Evolutionary conservation across 2,797 vertebrate species (phyloP).

Genomic region (Hydrolagus colliei): DNA sequence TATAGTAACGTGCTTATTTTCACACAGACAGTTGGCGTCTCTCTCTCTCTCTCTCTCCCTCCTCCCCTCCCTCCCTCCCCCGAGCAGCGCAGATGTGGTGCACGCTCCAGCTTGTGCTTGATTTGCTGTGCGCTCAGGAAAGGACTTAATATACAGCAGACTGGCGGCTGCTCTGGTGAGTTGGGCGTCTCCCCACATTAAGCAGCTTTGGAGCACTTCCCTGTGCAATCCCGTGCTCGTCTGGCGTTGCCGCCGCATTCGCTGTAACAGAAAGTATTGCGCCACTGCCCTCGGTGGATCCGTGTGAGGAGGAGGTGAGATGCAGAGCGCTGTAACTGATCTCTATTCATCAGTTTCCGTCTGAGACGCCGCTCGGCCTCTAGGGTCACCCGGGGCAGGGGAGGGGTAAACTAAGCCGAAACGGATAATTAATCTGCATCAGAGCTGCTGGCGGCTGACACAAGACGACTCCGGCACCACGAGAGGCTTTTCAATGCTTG

Average conservation of each 20-base stretch:
- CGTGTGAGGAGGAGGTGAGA: slow-evolving; percentile 27
- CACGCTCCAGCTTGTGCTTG: no score
- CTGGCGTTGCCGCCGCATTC: background rate
- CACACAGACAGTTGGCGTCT: background rate
- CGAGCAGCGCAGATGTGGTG: background rate
- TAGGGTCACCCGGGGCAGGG: slow-evolving; percentile 26
- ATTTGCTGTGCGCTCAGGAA: background rate
- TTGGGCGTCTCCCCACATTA: background rate
- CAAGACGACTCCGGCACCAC: slow-evolving; percentile 6
- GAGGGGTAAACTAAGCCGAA: slow-evolving; percentile 32
- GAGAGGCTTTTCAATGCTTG: background rate
- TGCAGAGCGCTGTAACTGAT: slow-evolving; percentile 31
- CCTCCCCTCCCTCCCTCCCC: no score
- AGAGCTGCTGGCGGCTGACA: slow-evolving; percentile 29
- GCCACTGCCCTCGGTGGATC: slow-evolving; percentile 21
- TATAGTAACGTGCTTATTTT: background rate
- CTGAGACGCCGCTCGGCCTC: slow-evolving; percentile 23
- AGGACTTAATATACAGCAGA: background rate
- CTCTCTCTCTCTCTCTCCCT: no score
- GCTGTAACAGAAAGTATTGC: slow-evolving; percentile 24
- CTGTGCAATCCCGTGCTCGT: background rate
- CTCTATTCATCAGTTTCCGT: slow-evolving; percentile 32
- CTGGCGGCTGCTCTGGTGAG: background rate
- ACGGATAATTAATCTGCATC: slow-evolving; percentile 32
- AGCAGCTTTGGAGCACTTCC: background rate